Base-by-base conservation (phyloP, 2,113 vertebrate genomes). In the Hystrix brachyura region DNA sequence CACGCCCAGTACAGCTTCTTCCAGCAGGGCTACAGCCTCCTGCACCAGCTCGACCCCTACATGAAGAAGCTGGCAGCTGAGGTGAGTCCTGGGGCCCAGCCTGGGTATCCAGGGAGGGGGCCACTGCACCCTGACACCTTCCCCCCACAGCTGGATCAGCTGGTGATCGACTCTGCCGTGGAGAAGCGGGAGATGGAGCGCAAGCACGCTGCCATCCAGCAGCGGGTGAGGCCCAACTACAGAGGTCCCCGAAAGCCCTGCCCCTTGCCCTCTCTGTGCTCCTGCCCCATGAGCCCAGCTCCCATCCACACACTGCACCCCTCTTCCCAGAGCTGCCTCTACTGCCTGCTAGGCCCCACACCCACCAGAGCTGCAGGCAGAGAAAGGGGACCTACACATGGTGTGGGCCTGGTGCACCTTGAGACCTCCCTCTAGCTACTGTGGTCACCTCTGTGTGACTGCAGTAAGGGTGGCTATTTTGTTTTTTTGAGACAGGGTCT, bases 151-250 rank as follows among this genome's bases (percentile, higher is more conserved):
- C 98, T 99, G 98, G 99, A 99, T 98, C 99, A 99, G 98, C 98
- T 99, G 98, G 99, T 99, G 98, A 99, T 99, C 1, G 99, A 99
- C 96, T 99, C 99, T 0, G 99, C 99, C 0, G 99, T 99, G 98
- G 99, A 99, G 97, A 99, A 99, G 98, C 98, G 99, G 80, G 99
- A 99, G 92, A 99, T 99, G 99, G 99, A 99, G 95, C 99, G 99
- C 90, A 99, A 99, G 92, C 99, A 99, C 0, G 99, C 99, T 0
- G 99, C 99, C 18, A 99, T 99, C 81, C 99, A 99, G 98, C 99
- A 99, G 98, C 98, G 99, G 99, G 99, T 99, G 98, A 99, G 99
- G 76, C 83, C 65, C 57, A 2, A 34, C 7, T 6, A 1, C 3
- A 7, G 29, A 29, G 12, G 72, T 21, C 71, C 25, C 12, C 88